These are phyloP conservation scores for Tanytarsus gracilentus DNA, from an alignment of 2,888 invertebrate genomes.

Conservation along the genomic window DNA sequence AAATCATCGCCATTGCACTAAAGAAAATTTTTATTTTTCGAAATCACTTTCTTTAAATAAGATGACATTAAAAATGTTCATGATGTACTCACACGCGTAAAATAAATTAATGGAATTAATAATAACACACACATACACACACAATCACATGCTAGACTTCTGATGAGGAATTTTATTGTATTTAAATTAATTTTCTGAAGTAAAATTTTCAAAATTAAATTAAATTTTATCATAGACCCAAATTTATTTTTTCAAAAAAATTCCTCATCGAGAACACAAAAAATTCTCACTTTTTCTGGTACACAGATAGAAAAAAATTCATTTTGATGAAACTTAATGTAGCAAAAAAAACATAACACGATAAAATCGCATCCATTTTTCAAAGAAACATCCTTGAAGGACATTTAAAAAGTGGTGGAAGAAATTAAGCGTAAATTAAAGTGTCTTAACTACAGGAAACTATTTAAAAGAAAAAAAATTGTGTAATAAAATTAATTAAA, in stretches of 20 bases:
- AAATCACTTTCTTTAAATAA: not conserved
- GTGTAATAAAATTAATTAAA: conserved; percentile 27
- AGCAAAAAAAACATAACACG: no score
- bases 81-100: not conserved
- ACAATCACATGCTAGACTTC: not conserved
- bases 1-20: not conserved
- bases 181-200: no score
- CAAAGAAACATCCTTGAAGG: not conserved
- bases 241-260: not conserved
- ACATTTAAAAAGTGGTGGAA: conserved; percentile 16
- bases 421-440: conserved; percentile 30
- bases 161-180: no score
- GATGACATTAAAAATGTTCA: no score
- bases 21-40: not conserved
- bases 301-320: not conserved
- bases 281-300: not conserved
- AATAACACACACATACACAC: not conserved
- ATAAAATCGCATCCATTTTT: not conserved
- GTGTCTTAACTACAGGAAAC: conserved; percentile 30
- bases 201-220: no score
- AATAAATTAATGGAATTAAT: not conserved
- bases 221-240: no score
- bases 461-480: conserved; percentile 22
- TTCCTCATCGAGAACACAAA: not conserved
- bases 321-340: not conserved